A percentile compares a stretch with the other conserved stretches of the same genome.
Conservation (phyloP, 1,140 invertebrate species). For the Lordiphosa mommai region DNA sequence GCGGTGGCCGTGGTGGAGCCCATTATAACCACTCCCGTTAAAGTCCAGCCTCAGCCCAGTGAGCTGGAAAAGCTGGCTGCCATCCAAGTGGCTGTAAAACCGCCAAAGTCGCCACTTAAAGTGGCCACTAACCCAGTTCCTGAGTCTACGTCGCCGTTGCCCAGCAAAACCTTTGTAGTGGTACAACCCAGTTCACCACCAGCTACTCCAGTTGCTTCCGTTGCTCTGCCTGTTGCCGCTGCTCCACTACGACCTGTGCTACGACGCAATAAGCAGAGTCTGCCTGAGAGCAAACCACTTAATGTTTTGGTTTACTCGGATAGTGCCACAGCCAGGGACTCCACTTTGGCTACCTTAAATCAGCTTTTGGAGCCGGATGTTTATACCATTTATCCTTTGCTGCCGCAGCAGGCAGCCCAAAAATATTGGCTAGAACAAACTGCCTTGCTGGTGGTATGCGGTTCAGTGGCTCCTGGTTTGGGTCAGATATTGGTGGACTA, state of each 20-base stretch:
- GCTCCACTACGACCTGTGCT: constrained; percentile 40
- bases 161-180: constrained; percentile 40
- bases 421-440: constrained; percentile 87
- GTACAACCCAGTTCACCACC: constrained; percentile 24
- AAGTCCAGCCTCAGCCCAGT: constrained; percentile 7
- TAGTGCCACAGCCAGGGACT: constrained; percentile 85
- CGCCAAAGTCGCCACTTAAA: constrained; percentile 5
- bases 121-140: neutral
- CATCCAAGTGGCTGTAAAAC: constrained; percentile 1
- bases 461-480: constrained; percentile 84
- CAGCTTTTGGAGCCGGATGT: constrained; percentile 87
- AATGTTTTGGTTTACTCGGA: constrained; percentile 92
- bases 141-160: neutral
- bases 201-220: constrained; percentile 1
- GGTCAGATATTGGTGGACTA: constrained; percentile 86
- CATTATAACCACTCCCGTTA: constrained; percentile 20
- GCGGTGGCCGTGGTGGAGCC: constrained; percentile 57
- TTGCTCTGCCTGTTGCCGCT: neutral
- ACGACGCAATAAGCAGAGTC: constrained; percentile 53
- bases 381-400: constrained; percentile 88
- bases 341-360: constrained; percentile 85
- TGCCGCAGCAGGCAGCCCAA: constrained; percentile 82
- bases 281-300: constrained; percentile 84
- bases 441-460: constrained; percentile 88
- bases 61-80: constrained; percentile 50